Base-by-base conservation (phyloP, 64 coral and sea anemone species). In the Actinia tenebrosa region DNA sequence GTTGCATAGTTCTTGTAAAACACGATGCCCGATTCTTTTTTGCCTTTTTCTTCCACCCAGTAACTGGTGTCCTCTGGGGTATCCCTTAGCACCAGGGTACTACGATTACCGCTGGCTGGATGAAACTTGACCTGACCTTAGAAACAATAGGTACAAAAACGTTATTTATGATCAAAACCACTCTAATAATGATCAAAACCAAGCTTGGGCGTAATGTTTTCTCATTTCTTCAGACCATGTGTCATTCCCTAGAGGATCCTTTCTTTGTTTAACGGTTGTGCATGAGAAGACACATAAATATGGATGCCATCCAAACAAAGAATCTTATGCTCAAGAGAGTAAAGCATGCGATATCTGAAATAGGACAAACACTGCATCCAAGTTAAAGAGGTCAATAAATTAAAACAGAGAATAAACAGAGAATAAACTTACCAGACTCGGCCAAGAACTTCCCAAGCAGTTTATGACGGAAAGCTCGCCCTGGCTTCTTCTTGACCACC, bases 1-100 rank as follows among this genome's bases (percentile, higher is more conserved):
- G 94, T 97, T 8, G 91, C 91, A 22, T 90, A 97, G 47, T 97
- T 97, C 80, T 93, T 97, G 88, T 90, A 97, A 86, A 90, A 90
- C 37, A 87, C 64, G 55, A 97, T 97, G 77, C 80, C 85, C 15
- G 79, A 85, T 18, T 87, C 84, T 44, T 86, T 80, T 7, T 26
- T 62, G 60, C 86, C 69, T 16, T 64, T 83, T 62, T 91, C 94
- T 59, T 97, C 94, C 5, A 93, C 91, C 94, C 94, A 97, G 89
- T 97, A 97, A 47, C 94, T 97, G 3, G 94, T 97, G 26, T 86
- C 80, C 78, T 97, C 94, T 53, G 91, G 79, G 2, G 30, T 63
- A 47, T 90, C 81, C 46, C 88, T 90, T 45, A 97, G 45, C 9
- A 93, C 88, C 47, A 97, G 27, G 19, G 91, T 88, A 81, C 94